phyloP scores from a whole-genome alignment of 2,888 invertebrate species.

The Aspidapion aeneum region DNA sequence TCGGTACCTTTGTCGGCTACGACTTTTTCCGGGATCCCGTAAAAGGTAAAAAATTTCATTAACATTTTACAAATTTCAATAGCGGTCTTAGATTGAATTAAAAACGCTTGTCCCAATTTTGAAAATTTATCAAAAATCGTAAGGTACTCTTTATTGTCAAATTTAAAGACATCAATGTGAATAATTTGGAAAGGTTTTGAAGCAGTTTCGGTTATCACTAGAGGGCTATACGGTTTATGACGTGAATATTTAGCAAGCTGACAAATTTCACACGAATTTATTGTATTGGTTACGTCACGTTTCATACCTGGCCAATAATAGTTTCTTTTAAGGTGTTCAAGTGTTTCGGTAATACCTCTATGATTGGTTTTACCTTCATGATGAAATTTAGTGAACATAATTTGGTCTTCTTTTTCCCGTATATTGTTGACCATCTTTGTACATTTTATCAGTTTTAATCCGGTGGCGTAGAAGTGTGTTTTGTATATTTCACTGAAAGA shows the following conservation, averaged over 20 bases:
- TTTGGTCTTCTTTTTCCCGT: slow-evolving; percentile 5
- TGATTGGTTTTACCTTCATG: slow-evolving; percentile 14
- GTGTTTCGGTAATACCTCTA: too few relatives aligned
- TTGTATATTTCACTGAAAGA: background rate
- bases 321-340: too few relatives aligned
- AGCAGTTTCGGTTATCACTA: slow-evolving; percentile 8
- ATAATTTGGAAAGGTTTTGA: slow-evolving; percentile 8
- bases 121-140: slow-evolving; percentile 8
- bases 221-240: too few relatives aligned
- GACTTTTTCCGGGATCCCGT: slow-evolving; percentile 5
- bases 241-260: too few relatives aligned
- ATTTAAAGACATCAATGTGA: slow-evolving; percentile 3
- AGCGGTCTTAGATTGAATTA: background rate
- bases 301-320: slow-evolving; percentile 13
- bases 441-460: slow-evolving; percentile 1
- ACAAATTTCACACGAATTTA: too few relatives aligned
- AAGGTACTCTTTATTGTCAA: slow-evolving; percentile 3
- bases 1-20: slow-evolving; percentile 9
- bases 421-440: slow-evolving; percentile 9
- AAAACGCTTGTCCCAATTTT: slow-evolving; percentile 5
- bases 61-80: background rate
- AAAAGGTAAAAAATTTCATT: slow-evolving; percentile 8
- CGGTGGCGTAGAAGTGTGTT: background rate
- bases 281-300: too few relatives aligned
- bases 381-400: slow-evolving; percentile 6